These are phyloP conservation scores for Trissolcus brochymenae DNA, from an alignment of 2,888 invertebrate species.

Conservation along the genomic window DNA sequence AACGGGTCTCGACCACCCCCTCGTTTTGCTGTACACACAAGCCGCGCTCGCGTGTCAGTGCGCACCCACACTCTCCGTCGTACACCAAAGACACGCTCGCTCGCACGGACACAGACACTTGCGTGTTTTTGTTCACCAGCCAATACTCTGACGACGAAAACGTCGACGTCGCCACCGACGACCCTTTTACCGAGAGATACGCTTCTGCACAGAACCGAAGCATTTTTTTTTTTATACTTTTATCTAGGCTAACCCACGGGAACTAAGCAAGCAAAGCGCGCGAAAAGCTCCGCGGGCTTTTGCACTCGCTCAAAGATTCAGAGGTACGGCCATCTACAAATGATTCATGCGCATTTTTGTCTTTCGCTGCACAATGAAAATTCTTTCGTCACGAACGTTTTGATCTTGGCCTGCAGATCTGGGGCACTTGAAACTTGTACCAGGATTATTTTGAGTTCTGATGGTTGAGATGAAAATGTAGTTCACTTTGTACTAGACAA, in stretches of 20 bases:
- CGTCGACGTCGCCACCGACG: slow-evolving; percentile 38
- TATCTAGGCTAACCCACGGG: slow-evolving; percentile 69
- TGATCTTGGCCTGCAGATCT: slow-evolving; percentile 12
- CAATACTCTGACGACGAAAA: slow-evolving; percentile 65
- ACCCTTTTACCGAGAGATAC: slow-evolving; percentile 62
- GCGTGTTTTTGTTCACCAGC: slow-evolving; percentile 68
- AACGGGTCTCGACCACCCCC: slow-evolving; percentile 67
- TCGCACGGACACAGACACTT: slow-evolving; percentile 50
- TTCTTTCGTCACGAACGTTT: slow-evolving; percentile 7
- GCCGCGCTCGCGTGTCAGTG: slow-evolving; percentile 35
- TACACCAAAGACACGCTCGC: slow-evolving; percentile 44
- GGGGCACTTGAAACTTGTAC: not conserved
- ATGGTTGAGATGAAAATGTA: not conserved
- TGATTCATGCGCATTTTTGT: slow-evolving; percentile 46
- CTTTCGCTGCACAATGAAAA: not conserved
- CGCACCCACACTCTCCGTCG: slow-evolving; percentile 41
- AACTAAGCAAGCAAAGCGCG: slow-evolving; percentile 62
- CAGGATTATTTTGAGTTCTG: no score
- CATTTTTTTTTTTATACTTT: slow-evolving; percentile 60
- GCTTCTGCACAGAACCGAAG: slow-evolving; percentile 69
- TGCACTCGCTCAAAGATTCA: slow-evolving; percentile 44
- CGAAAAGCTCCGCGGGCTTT: slow-evolving; percentile 21
- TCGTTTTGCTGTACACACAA: slow-evolving; percentile 47
- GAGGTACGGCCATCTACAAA: slow-evolving; percentile 40
- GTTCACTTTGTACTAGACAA: not conserved